A percentile compares a stretch with the other conserved stretches of the same genome.
Conservation (phyloP, 1,140 invertebrate species). For the Tigriopus japonicus region DNA sequence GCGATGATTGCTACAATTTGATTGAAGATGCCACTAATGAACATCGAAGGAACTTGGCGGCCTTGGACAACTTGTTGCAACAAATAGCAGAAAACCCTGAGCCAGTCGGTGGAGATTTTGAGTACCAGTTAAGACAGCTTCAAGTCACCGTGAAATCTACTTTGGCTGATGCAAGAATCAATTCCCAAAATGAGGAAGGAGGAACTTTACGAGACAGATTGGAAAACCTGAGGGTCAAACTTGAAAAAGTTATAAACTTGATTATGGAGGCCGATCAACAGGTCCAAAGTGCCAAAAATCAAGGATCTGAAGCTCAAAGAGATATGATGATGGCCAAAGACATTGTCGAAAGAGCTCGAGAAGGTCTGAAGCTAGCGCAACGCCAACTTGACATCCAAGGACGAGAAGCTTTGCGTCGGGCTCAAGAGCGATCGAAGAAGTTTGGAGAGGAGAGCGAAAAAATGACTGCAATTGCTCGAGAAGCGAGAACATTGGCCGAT, state of each 20-base stretch:
- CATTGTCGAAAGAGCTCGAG: conserved; percentile 47
- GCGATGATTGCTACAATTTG: conserved; percentile 79
- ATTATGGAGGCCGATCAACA: conserved; percentile 23
- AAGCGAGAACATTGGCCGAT: conserved; percentile 58
- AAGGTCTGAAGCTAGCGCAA: conserved; percentile 41
- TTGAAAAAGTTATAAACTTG: conserved; percentile 35
- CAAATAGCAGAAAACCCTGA: conserved; percentile 51
- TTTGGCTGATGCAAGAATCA: conserved; percentile 43
- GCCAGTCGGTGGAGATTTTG: conserved; percentile 67
- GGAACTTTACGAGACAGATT: conserved; percentile 37
- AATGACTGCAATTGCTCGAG: conserved; percentile 72
- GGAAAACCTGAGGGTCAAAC: conserved; percentile 40
- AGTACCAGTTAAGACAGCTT: conserved; percentile 47
- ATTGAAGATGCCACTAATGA: conserved; percentile 64
- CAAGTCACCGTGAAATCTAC: conserved; percentile 47
- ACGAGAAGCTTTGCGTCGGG: conserved; percentile 48
- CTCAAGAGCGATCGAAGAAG: conserved; percentile 55
- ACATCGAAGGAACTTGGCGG: conserved; percentile 52
- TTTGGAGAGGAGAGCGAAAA: conserved; percentile 74
- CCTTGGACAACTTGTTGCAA: conserved; percentile 45
- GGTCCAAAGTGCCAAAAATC: conserved; percentile 36
- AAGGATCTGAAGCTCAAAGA: conserved; percentile 37
- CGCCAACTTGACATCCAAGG: conserved; percentile 62
- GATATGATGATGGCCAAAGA: conserved; percentile 53
- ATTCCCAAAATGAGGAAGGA: conserved; percentile 34